Conservation (phyloP, 2,888 invertebrate genomes). For the Coremacera marginata region DNA sequence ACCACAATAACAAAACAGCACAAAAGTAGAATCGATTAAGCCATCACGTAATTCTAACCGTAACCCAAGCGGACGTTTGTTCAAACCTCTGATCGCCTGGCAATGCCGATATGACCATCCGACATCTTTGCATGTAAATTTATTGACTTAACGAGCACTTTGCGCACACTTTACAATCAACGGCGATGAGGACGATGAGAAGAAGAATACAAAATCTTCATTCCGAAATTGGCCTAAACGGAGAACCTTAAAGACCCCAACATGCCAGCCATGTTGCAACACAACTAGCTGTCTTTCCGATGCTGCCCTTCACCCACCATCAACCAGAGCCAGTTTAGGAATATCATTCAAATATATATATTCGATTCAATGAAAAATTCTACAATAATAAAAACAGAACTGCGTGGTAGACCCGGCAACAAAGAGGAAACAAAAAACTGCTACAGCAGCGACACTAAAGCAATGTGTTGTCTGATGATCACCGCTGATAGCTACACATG, state of each 20-base stretch:
- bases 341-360: not conserved
- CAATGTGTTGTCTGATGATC: not conserved
- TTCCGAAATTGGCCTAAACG: conserved; percentile 36
- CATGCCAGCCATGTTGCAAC: not conserved
- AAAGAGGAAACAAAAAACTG: not conserved
- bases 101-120: not conserved
- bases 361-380: not conserved
- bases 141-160: conserved; percentile 58
- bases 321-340: not conserved
- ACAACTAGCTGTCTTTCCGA: not conserved
- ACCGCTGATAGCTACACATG: not conserved
- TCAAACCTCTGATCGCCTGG: conserved; percentile 9
- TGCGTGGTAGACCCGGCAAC: not conserved
- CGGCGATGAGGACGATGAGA: conserved; percentile 9
- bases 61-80: conserved; percentile 53
- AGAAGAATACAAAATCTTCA: conserved; percentile 22
- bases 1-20: not conserved
- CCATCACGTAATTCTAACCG: conserved; percentile 57
- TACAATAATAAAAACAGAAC: not conserved
- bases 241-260: conserved; percentile 8
- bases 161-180: conserved; percentile 47
- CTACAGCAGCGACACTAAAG: not conserved
- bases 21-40: conserved; percentile 54
- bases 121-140: conserved; percentile 55
- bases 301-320: not conserved